Evolutionary conservation across 1,140 invertebrate species (phyloP).

Genomic region (Mesaphorura yosii): DNA sequence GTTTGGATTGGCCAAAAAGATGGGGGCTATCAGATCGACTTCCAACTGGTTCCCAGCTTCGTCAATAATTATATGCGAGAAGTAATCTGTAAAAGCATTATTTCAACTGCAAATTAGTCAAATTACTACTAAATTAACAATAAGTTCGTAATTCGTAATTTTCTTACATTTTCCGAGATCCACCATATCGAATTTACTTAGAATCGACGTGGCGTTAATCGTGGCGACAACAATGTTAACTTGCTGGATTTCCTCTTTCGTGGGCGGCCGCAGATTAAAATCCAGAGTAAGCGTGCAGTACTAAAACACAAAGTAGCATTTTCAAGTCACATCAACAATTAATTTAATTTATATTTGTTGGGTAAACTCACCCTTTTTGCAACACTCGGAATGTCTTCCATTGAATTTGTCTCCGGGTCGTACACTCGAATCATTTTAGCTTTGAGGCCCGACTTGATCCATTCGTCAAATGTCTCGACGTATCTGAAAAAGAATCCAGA

Average conservation of each 20-base stretch:
- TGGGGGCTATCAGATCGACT: slow-evolving; percentile 68
- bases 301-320: slow-evolving; percentile 38
- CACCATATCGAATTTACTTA: not conserved
- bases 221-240: slow-evolving; percentile 69
- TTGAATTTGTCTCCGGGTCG: slow-evolving; percentile 65
- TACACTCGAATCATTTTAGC: slow-evolving; percentile 61
- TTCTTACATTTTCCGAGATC: not conserved
- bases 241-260: slow-evolving; percentile 55
- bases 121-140: not conserved
- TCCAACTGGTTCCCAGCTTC: slow-evolving; percentile 81
- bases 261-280: slow-evolving; percentile 54
- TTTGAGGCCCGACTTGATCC: slow-evolving; percentile 49
- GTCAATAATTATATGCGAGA: slow-evolving; percentile 77
- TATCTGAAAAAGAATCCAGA: slow-evolving; percentile 33
- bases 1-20: slow-evolving; percentile 56
- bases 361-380: slow-evolving; percentile 48
- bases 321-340: slow-evolving; percentile 1
- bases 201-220: slow-evolving; percentile 55
- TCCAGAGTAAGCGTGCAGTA: slow-evolving; percentile 57
- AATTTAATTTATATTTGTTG: not conserved
- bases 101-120: no score
- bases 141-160: not conserved
- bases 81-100: slow-evolving; percentile 50
- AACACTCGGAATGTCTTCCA: slow-evolving; percentile 55
- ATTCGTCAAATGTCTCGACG: slow-evolving; percentile 62